Evolutionary conservation across 2,797 vertebrate species (phyloP).

Genomic region (Choloepus didactylus): DNA sequence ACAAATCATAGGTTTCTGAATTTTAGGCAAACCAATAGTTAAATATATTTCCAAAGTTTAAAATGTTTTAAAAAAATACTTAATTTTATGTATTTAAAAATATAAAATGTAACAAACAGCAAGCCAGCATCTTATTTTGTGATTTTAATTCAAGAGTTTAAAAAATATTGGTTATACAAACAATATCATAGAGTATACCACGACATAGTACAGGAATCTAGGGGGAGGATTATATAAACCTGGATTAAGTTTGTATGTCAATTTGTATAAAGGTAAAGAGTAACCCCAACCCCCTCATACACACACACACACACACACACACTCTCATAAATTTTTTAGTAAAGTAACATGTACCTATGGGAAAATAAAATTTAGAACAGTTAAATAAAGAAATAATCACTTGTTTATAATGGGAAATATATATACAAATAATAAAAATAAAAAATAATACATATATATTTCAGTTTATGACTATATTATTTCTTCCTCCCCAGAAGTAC

Average conservation of each 20-base stretch:
- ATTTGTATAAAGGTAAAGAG: constrained; percentile 34
- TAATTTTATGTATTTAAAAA: neutral
- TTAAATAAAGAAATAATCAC: constrained; percentile 84
- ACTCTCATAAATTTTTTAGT: constrained; percentile 60
- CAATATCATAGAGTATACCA: neutral
- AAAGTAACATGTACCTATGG: constrained; percentile 81
- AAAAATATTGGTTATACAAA: neutral
- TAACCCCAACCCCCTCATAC: neutral
- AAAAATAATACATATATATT: constrained; percentile 78
- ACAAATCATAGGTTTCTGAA: neutral
- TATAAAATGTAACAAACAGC: neutral
- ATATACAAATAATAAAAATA: no score
- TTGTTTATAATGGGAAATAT: constrained; percentile 77
- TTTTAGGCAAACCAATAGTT: neutral
- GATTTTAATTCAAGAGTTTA: neutral
- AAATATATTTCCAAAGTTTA: neutral
- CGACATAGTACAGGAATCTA: neutral
- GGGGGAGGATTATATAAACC: neutral
- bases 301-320: neutral
- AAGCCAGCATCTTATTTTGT: neutral
- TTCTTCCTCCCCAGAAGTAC: constrained; percentile 54
- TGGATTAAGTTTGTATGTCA: neutral
- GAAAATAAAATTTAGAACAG: constrained; percentile 86
- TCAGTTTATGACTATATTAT: constrained; percentile 52
- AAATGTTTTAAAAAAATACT: neutral